These are phyloP conservation scores for Thecophora atra DNA, from an alignment of 2,888 invertebrate genomes.

Conservation along the genomic window DNA sequence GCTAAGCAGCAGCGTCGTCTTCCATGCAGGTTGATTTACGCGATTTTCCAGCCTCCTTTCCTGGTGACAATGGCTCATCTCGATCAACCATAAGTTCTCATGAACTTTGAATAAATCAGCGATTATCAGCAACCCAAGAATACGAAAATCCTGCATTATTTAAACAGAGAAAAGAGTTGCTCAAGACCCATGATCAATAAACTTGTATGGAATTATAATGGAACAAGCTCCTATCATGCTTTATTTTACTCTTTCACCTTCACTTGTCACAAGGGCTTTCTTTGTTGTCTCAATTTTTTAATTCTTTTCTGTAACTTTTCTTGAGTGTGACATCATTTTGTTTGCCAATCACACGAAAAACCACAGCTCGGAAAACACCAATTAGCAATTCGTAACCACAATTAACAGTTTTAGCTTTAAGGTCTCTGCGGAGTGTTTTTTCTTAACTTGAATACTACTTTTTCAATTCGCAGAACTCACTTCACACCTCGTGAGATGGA, in stretches of 20 bases:
- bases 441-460: not conserved
- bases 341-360: not conserved
- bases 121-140: not conserved
- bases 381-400: slow-evolving; percentile 10
- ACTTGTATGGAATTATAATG: too few relatives aligned
- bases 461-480: not conserved
- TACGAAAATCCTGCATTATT: too few relatives aligned
- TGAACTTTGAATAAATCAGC: slow-evolving; percentile 22
- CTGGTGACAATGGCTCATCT: slow-evolving; percentile 18
- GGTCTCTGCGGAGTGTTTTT: too few relatives aligned
- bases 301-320: not conserved
- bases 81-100: slow-evolving; percentile 3
- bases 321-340: not conserved
- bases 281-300: too few relatives aligned
- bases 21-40: not conserved
- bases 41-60: not conserved
- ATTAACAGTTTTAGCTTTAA: not conserved
- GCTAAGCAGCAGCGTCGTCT: not conserved
- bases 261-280: not conserved
- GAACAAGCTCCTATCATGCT: too few relatives aligned
- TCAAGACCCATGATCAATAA: too few relatives aligned
- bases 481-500: too few relatives aligned
- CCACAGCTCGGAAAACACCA: not conserved
- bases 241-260: not conserved
- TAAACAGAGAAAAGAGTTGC: too few relatives aligned